A percentile compares a stretch with the other conserved stretches of the same genome.
Evolutionary conservation across 30 jellyfish, hydroid and myxozoan species (phyloP).

Genomic region (Hydractinia echinata): DNA sequence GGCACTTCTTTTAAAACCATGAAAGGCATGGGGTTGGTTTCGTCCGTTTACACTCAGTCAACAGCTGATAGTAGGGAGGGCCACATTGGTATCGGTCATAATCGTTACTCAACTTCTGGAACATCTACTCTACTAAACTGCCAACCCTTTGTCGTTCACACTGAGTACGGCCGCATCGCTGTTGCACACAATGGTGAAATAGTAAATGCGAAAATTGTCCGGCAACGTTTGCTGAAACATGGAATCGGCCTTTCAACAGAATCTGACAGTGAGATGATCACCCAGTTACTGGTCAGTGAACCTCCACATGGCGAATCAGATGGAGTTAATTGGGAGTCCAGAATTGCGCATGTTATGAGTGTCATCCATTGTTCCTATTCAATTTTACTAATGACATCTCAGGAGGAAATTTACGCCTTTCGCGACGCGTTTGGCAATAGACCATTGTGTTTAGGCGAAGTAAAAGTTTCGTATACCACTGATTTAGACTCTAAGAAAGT

Average conservation of each 20-base stretch:
- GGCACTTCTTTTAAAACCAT: constrained; percentile 47
- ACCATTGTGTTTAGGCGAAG: constrained; percentile 76
- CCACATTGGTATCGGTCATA: constrained; percentile 85
- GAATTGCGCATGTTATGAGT: constrained; percentile 70
- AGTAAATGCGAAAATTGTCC: constrained; percentile 61
- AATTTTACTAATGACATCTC: constrained; percentile 51
- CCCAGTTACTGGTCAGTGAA: constrained; percentile 83
- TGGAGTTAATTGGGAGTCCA: constrained; percentile 79
- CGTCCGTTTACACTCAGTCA: constrained; percentile 43
- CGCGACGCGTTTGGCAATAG: constrained; percentile 94
- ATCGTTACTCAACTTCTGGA: constrained; percentile 91
- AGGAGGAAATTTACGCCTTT: constrained; percentile 69
- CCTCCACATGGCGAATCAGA: constrained; percentile 93
- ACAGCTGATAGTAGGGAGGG: constrained; percentile 37
- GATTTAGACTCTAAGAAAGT: constrained; percentile 35
- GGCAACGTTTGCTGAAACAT: constrained; percentile 58
- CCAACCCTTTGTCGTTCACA: constrained; percentile 90
- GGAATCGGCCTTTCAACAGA: constrained; percentile 87
- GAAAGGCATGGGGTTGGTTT: constrained; percentile 93
- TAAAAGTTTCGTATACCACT: constrained; percentile 15
- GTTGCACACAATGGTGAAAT: constrained; percentile 93
- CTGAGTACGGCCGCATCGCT: constrained; percentile 79
- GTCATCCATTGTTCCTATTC: constrained; percentile 74
- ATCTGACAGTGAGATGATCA: constrained; percentile 79
- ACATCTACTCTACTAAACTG: constrained; percentile 68